A percentile compares a stretch with the other conserved stretches of the same genome.
Evolutionary conservation across 1,140 invertebrate species (phyloP).

Genomic region (Bombus turneri): DNA sequence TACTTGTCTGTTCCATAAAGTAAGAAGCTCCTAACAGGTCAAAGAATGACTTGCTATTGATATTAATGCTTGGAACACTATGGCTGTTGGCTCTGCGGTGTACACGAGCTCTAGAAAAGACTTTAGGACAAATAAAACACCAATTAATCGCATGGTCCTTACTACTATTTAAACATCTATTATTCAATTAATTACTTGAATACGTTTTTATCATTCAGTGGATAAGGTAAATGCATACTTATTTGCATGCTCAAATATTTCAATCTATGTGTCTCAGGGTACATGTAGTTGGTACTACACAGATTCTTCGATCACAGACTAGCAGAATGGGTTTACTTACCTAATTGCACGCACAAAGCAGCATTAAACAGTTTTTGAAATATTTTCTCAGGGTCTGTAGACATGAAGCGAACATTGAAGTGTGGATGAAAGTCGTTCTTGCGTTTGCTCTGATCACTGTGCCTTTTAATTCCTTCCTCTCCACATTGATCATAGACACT

Average conservation of each 20-base stretch:
- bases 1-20: constrained; percentile 90
- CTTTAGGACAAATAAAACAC: constrained; percentile 39
- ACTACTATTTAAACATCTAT: not conserved
- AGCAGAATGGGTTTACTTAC: constrained; percentile 72
- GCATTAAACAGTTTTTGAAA: constrained; percentile 87
- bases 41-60: constrained; percentile 85
- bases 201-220: not conserved
- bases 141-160: constrained; percentile 42
- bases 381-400: constrained; percentile 98
- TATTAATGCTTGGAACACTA: constrained; percentile 83
- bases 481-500: constrained; percentile 97
- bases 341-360: too few relatives aligned
- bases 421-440: constrained; percentile 84
- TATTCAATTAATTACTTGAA: constrained; percentile 15
- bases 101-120: constrained; percentile 68
- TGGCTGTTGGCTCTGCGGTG: constrained; percentile 79
- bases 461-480: constrained; percentile 90
- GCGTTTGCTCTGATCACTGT: constrained; percentile 84
- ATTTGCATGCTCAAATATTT: not conserved
- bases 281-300: not conserved
- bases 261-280: not conserved
- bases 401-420: constrained; percentile 89
- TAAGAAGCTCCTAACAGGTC: constrained; percentile 83
- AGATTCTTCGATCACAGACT: not conserved
- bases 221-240: not conserved